Evolutionary conservation across 2,797 vertebrate species (phyloP).

Genomic region (Valencia hispanica): DNA sequence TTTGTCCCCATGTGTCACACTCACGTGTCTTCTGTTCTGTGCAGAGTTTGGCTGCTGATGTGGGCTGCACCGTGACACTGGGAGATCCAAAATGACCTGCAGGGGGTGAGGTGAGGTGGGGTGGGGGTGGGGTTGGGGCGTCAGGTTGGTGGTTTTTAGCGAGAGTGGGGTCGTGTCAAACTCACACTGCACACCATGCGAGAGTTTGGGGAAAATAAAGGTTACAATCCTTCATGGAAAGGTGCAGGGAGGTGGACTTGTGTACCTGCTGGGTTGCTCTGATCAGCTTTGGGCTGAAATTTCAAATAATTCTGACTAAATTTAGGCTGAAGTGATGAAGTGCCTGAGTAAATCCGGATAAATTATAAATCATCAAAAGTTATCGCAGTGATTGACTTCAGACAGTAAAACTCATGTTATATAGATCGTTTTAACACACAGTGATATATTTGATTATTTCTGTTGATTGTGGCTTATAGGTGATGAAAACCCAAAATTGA

Average conservation of each 20-base stretch:
- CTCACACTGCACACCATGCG: slow-evolving; percentile 72
- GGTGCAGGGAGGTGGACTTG: background rate
- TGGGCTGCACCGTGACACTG: slow-evolving; percentile 81
- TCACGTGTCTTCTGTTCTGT: slow-evolving; percentile 85
- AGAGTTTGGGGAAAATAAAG: background rate
- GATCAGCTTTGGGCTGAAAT: background rate
- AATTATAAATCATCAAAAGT: too few species aligned
- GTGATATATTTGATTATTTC: too few species aligned
- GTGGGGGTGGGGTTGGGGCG: slow-evolving; percentile 40
- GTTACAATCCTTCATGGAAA: slow-evolving; percentile 10
- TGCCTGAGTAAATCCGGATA: too few species aligned
- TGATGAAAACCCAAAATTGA: too few species aligned
- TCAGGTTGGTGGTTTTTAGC: slow-evolving; percentile 55
- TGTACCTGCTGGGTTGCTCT: background rate
- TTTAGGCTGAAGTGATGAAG: too few species aligned
- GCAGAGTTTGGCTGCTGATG: slow-evolving; percentile 86
- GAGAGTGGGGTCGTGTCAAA: background rate
- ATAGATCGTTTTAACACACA: too few species aligned
- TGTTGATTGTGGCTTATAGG: too few species aligned
- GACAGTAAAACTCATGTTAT: too few species aligned
- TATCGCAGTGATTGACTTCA: too few species aligned
- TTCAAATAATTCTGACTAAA: too few species aligned
- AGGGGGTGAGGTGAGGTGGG: too few species aligned
- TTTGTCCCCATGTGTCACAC: slow-evolving; percentile 55
- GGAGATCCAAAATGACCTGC: slow-evolving; percentile 86